Percentiles rank a stretch among this genome's conserved stretches.
Evolutionary conservation across 2,113 vertebrate species (phyloP).

Genomic region (Chaetorhynchus papuensis): DNA sequence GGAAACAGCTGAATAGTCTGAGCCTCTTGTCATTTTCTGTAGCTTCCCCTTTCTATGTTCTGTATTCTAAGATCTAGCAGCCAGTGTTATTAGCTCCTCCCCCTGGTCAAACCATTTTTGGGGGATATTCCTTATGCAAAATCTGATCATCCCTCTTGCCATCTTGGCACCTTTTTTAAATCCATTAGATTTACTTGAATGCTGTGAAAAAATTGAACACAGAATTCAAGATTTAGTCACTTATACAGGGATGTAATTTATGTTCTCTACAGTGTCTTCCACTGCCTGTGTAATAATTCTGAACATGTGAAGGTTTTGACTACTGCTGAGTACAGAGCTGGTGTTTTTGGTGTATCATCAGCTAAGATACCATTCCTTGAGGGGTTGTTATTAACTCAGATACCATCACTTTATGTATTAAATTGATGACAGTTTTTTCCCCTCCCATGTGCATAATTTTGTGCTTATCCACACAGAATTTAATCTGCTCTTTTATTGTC

Average conservation of each 20-base stretch:
- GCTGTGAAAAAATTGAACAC: background rate
- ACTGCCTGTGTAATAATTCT: background rate
- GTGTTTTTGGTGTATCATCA: background rate
- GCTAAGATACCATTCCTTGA: background rate
- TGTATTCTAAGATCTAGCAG: background rate
- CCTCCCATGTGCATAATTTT: background rate
- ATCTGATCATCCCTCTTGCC: background rate
- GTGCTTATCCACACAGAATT: background rate
- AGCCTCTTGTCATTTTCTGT: background rate
- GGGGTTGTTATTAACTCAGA: background rate
- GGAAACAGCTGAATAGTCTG: background rate
- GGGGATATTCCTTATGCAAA: background rate
- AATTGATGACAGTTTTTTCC: rapidly evolving
- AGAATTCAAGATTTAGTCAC: background rate
- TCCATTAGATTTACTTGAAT: background rate
- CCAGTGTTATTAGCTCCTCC: background rate
- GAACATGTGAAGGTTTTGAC: background rate
- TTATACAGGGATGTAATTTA: background rate
- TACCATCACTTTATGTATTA: background rate
- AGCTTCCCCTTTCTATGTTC: background rate
- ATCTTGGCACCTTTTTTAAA: background rate
- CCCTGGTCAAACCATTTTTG: background rate
- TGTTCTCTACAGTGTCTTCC: background rate
- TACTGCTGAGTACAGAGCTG: background rate
- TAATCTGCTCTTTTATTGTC: background rate